Base-by-base conservation (phyloP, 2,797 vertebrate genomes). In the Ambastaia sidthimunki region DNA sequence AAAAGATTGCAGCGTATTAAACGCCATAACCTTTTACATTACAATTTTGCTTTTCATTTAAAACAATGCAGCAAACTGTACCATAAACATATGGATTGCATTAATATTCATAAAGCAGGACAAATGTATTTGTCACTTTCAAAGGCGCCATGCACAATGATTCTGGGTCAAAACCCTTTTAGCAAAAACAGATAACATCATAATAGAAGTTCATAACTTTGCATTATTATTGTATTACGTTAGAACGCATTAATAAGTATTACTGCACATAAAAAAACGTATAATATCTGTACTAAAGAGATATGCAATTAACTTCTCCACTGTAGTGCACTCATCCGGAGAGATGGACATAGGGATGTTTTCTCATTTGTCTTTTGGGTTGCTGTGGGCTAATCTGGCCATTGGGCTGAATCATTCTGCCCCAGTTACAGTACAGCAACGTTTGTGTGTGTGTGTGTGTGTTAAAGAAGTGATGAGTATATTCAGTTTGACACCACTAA, bases 391-490 rank as follows among this genome's bases (percentile, higher is more conserved):
- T 67, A 82, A 80, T 79, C 69, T 88, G 88, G 80, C 77, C 85
- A 87, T 87, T 89, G 90, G 87, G 88, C 88, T 89, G 88, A 88
- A 94, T 93, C 92, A 94, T 93, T 94, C 92, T 92, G 93, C 92
- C 92, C 92, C 90, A 93, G 91, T 93, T 93, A 91, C 86, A 88
- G 84, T 87, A 86, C 80, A 86, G 71, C 85, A 67, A n/a, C n/a
- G n/a, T n/a, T n/a, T n/a, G 37, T 34, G 52, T 28, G 37, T 59
- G 66, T 41, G 69, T 63, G 69, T 37, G 34, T 37, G 34, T 44
- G 55, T 47, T 48, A 67, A 52, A 72, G 52, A 41, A 21, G 3
- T 57, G 21, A 67, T 80, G 59, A 76, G 72, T 68, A 48, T 83
- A 81, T 83, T 78, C 52, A 75, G 67, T 71, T 78, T 83, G 60